Base-by-base conservation (phyloP, 1,140 invertebrate genomes). In the Apis laboriosa region DNA sequence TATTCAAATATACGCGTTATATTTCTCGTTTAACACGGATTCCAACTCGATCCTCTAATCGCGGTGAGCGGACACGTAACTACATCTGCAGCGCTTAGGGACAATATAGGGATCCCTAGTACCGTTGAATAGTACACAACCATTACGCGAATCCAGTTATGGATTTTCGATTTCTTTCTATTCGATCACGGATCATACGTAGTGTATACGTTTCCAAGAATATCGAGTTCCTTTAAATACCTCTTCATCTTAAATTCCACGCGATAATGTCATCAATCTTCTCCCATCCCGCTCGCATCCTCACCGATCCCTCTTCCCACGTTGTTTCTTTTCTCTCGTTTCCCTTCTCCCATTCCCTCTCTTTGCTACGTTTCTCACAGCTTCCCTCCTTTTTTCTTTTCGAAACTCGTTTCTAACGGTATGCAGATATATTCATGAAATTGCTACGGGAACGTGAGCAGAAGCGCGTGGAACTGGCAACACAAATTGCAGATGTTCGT, bases 251-350 rank as follows among this genome's bases (percentile, higher is more conserved):
- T 28, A 8, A 86, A 86, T 86, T 86, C 80, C 84, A 86, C 80
- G 85, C 84, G 74, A 83, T 83, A 86, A 83, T 75, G 67, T 73
- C 60, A 81, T 86, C 85, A 78, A 86, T 86, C 84, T 86, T 49
- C 11, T 43, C 71, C 28, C 68, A 64, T 73, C 68, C 17, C 53
- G 17, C 1, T 1, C 77, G 49, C 21, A 9, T 13, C 55, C 28
- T 80, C 78, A 49, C 28, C 15, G 51, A 49, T 49, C 56, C 71
- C 56, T 56, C 34, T 34, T 34, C 34, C 61, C 11, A 43, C 17
- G 28, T 24, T 64, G 21, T 64, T 74, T 71, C 34, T 17, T 53
- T 63, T 34, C 28, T 34, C 3, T 11, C 4, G 7, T 73, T 28
- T 5, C 21, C 13, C 43, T 1, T 51, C 21, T 51, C 4, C 19